Base-by-base conservation (phyloP, 1,140 invertebrate genomes). In the Drosophila setifemur region DNA sequence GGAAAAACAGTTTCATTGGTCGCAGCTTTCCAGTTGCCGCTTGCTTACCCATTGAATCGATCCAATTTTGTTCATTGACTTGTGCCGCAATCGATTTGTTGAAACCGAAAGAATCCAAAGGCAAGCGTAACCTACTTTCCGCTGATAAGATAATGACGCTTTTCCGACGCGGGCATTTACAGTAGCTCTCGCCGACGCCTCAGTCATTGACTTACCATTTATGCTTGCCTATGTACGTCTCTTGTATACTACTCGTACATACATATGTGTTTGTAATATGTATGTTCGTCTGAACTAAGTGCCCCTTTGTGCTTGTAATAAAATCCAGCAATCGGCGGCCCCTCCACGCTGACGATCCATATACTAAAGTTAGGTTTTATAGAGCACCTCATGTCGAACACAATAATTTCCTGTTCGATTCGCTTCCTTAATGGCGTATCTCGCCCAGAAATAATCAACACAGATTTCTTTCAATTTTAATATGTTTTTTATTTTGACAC, bases 141-240 rank as follows among this genome's bases (percentile, higher is more conserved):
- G 71, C 81, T 85, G 79, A 85, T 85, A 85, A 85, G 79, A 85
- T 85, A 85, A 85, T 85, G 79, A 66, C 63, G 55, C 70, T 73
- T 77, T 86, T 86, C 76, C 82, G 73, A 69, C 45, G 48, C 37
- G 48, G 31, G 23, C 29, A 25, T 45, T 68, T 48, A 57, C 68
- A 70, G 68, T 60, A 61, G 69, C 67, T 52, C 21, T 29, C 35
- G 49, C 39, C 35, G 60, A 47, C 52, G 48, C 58, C 61, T 52
- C 64, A 68, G 61, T 67, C 64, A 54, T 44, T 69, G 61, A 54
- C 66, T 54, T 67, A 40, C 48, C 48, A 26, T 49, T 12, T 40
- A 33, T 42, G 19, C 28, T 19, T 11, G 55, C 21, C 53, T 28
- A 43, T 66, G 11, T 52, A 43, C 19, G n/a, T 9, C 14, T 39